Base-by-base conservation (phyloP, 1,140 invertebrate genomes). In the Protaetia brevitarsis region DNA sequence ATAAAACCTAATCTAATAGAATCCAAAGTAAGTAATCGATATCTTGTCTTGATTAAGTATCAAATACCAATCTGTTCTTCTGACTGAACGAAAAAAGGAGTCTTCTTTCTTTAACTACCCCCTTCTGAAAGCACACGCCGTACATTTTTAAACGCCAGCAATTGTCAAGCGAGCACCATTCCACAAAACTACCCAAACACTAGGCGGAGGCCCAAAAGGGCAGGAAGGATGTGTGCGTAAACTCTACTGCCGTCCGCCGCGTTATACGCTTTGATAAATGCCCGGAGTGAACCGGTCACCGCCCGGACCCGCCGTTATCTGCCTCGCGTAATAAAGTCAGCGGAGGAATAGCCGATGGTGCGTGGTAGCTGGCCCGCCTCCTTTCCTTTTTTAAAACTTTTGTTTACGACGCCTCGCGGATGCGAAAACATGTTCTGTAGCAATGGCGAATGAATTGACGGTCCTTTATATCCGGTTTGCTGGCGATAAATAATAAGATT, bases 221-320 rank as follows among this genome's bases (percentile, higher is more conserved):
- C 6, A 51, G 41, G 19, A 51, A 51, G 26, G 41, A 23, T 16
- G 21, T 51, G 13, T 51, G 41, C 16, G 19, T 51, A 10, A 8
- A 51, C 41, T 23, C 16, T 23, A 51, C 19, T 16, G 13, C 16
- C n/a, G n/a, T n/a, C n/a, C 10, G 41, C 11, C 41, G 2, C 11
- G 41, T 23, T 51, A 51, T 51, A n/a, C 41, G 41, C 41, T 51
- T 51, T 51, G 41, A 51, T 51, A 51, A 51, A 51, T 51, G 41
- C 26, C 11, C 19, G 41, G 41, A 51, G 41, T 51, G 16, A 51
- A 19, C 41, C 41, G 41, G 41, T 51, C 41, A 51, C 41, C 41
- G 5, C n/a, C n/a, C n/a, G n/a, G 41, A 8, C 16, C 41, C 41
- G 41, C 26, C 41, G 16, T 51, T 51, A 51, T 51, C 41, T 51